These are phyloP conservation scores for Malurus alboscapulatus DNA, from an alignment of 2,113 vertebrate species.

Conservation along the genomic window DNA sequence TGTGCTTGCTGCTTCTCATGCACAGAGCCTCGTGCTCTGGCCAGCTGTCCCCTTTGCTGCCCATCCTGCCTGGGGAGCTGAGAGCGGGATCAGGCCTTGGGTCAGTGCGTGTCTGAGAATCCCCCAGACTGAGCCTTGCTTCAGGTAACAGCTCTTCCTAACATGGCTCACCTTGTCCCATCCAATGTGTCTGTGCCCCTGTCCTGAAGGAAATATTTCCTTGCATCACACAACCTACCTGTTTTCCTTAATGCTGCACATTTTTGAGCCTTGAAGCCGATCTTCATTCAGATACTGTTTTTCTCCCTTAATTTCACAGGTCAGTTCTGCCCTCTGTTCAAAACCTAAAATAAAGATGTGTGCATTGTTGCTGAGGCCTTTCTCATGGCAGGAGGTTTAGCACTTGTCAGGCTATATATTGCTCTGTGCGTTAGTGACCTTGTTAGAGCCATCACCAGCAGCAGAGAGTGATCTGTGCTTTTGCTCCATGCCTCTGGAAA, in stretches of 20 bases:
- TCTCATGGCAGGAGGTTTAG: background rate
- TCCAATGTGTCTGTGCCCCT: background rate
- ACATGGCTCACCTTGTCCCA: background rate
- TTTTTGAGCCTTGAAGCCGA: background rate
- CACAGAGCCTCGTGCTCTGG: background rate
- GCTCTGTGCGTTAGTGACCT: background rate
- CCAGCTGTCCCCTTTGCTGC: rapidly evolving
- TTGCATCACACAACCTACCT: background rate
- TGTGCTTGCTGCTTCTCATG: background rate
- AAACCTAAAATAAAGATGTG: background rate
- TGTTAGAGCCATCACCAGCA: background rate
- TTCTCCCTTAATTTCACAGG: background rate
- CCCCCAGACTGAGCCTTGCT: background rate
- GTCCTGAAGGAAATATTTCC: background rate
- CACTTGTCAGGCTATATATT: constrained; percentile 1
- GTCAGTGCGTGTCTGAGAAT: background rate
- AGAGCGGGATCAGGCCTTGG: background rate
- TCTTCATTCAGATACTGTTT: background rate
- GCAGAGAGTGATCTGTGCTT: background rate
- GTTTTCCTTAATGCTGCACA: background rate
- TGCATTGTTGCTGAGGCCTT: background rate
- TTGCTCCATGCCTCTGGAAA: background rate
- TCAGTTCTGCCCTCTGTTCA: background rate
- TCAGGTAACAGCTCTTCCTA: background rate
- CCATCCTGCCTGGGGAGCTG: background rate